phyloP scores from a whole-genome alignment of 1,140 invertebrate genomes.

The Trachelipus rathkii region DNA sequence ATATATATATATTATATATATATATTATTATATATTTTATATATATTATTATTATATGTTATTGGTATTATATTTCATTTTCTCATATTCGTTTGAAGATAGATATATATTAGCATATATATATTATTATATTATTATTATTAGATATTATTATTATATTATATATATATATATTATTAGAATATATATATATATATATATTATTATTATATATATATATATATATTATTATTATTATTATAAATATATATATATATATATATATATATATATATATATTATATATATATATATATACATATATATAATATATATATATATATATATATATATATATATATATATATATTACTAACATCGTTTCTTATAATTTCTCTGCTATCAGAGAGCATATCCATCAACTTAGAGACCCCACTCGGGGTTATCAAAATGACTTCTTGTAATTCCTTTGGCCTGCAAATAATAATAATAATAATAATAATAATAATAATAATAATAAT shows the following conservation, averaged over 20 bases:
- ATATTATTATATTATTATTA: too few species aligned
- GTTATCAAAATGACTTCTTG: constrained; percentile 92
- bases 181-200: background rate
- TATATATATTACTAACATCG: constrained; percentile 61
- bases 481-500: constrained; percentile 16
- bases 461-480: constrained; percentile 29
- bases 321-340: background rate
- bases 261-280: background rate
- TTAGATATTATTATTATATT: too few species aligned
- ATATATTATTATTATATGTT: too few species aligned
- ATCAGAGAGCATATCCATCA: constrained; percentile 93
- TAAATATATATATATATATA: constrained; percentile 17
- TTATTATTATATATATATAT: constrained; percentile 10
- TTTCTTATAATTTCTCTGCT: constrained; percentile 94
- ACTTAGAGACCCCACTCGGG: constrained; percentile 94
- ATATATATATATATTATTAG: constrained; percentile 18
- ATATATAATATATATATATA: background rate
- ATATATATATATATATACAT: background rate
- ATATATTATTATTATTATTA: background rate
- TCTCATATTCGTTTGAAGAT: too few species aligned
- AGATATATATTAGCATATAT: too few species aligned
- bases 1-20: background rate
- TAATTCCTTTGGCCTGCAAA: constrained; percentile 72
- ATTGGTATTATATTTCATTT: too few species aligned
- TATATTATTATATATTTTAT: too few species aligned